Evolutionary conservation across 2,797 vertebrate species (phyloP).

Genomic region (Myripristis jacobus): DNA sequence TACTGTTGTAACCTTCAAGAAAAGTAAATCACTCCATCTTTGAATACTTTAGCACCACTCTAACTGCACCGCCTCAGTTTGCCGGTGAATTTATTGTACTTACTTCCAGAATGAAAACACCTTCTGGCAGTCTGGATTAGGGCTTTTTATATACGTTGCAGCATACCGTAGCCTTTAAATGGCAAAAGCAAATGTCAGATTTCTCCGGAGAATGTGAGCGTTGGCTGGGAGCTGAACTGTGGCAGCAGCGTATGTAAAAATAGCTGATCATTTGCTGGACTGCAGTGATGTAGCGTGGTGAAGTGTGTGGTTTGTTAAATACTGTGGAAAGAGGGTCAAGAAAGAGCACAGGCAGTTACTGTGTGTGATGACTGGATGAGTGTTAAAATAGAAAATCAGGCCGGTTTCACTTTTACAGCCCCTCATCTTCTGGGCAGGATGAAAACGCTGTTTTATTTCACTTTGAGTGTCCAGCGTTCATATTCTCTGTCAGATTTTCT

Average conservation of each 20-base stretch:
- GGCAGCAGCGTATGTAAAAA: not conserved
- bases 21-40: not conserved
- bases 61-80: not conserved
- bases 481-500: not conserved
- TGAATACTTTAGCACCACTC: not conserved
- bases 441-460: not conserved
- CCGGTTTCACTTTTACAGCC: not conserved
- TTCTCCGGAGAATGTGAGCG: not conserved
- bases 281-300: conserved; percentile 14
- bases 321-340: conserved; percentile 1
- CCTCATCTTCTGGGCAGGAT: not conserved
- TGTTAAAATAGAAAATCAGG: not conserved
- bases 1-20: not conserved
- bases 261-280: not conserved
- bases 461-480: not conserved
- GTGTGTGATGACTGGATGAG: not conserved
- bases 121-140: not conserved
- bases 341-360: not conserved
- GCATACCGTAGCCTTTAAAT: not conserved
- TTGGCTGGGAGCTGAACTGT: not conserved
- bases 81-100: not conserved
- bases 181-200: not conserved
- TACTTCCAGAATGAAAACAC: conserved; percentile 8
- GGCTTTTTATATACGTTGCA: conserved; percentile 2
- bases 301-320: conserved; percentile 10